Evolutionary conservation across 1,140 invertebrate species (phyloP).

Genomic region (Planococcus citri): DNA sequence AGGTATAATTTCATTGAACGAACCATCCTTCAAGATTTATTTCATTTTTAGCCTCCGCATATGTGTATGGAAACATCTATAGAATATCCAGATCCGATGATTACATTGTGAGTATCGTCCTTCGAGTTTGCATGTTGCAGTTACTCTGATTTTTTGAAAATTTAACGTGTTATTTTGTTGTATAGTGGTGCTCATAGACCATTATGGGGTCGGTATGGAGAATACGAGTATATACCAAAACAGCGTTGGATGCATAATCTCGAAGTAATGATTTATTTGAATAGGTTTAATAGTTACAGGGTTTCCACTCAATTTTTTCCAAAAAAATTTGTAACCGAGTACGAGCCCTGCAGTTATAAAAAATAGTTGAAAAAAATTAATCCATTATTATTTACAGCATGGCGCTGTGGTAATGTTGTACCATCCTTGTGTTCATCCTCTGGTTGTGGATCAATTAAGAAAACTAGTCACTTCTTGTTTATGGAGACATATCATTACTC

Average conservation of each 20-base stretch:
- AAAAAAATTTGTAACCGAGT: no score
- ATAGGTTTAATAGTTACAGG: no score
- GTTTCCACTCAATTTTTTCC: no score
- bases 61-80: slow-evolving; percentile 57
- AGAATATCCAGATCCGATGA: slow-evolving; percentile 47
- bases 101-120: slow-evolving; percentile 46
- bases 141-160: slow-evolving; percentile 27
- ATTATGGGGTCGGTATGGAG: slow-evolving; percentile 67
- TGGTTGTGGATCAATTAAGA: slow-evolving; percentile 49
- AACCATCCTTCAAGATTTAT: no score
- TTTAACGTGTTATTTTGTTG: no score
- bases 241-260: slow-evolving; percentile 77
- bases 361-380: no score
- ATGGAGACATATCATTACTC: slow-evolving; percentile 66
- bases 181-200: slow-evolving; percentile 66
- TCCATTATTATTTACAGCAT: slow-evolving; percentile 48
- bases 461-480: slow-evolving; percentile 54
- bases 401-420: slow-evolving; percentile 74
- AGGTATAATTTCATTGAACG: neutral
- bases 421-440: slow-evolving; percentile 67
- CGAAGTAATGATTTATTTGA: slow-evolving; percentile 52
- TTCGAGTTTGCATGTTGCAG: neutral
- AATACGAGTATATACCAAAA: slow-evolving; percentile 64
- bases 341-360: no score
- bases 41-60: slow-evolving; percentile 45